Evolutionary conservation across 1,140 invertebrate genomes (phyloP).

Genomic region (Aphelenchoides besseyi): DNA sequence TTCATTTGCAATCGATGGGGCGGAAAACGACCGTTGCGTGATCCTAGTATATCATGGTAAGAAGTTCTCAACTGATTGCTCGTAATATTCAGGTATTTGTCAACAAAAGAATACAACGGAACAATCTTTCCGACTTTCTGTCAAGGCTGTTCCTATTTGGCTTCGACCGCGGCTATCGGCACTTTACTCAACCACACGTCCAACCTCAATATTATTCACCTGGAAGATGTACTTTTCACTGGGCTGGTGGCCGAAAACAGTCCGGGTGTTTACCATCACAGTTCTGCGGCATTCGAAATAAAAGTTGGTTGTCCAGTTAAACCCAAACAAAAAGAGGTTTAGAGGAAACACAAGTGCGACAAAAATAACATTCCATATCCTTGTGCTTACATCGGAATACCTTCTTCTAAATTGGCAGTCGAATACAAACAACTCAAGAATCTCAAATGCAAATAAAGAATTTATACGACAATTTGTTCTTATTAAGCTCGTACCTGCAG

Average conservation of each 20-base stretch:
- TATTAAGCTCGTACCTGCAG: no score
- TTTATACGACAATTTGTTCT: no score
- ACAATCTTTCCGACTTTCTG: constrained; percentile 10
- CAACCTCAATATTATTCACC: background rate
- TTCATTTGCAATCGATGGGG: background rate
- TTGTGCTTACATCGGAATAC: background rate
- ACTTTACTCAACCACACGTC: background rate
- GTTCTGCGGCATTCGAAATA: background rate
- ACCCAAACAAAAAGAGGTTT: background rate
- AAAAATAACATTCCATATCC: background rate
- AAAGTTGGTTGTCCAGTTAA: background rate
- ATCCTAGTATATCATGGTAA: background rate
- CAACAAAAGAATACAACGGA: background rate
- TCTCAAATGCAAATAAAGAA: background rate
- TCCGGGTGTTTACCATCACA: background rate
- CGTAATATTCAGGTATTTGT: constrained; percentile 7
- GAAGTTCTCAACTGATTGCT: background rate
- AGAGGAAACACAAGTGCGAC: background rate
- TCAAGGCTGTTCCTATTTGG: constrained; percentile 21
- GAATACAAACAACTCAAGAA: background rate
- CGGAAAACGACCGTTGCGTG: background rate
- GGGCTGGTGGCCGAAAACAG: background rate
- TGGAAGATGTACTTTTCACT: constrained; percentile 8
- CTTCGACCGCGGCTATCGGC: background rate
- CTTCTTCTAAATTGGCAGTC: background rate